These are phyloP conservation scores for Nannobrachium achirus DNA, from an alignment of 2,113 vertebrate genomes.

Conservation along the genomic window DNA sequence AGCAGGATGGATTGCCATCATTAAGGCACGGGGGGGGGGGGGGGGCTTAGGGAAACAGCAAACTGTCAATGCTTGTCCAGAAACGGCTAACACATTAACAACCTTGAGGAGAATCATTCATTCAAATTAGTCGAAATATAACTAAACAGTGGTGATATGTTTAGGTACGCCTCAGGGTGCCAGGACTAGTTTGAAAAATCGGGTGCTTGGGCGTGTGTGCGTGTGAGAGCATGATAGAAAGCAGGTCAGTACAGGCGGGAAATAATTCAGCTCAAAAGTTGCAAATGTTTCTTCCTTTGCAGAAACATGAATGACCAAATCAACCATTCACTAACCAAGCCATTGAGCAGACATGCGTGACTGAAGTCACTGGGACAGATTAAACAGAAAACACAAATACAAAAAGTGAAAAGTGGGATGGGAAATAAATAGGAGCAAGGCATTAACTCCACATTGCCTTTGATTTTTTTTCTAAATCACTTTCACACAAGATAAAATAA, in stretches of 20 bases:
- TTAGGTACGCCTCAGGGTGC: not conserved
- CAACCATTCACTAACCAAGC: slow-evolving; percentile 4
- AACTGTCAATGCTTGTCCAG: slow-evolving; percentile 14
- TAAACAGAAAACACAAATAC: slow-evolving; percentile 22
- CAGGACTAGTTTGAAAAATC: not conserved
- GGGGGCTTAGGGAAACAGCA: slow-evolving; percentile 10
- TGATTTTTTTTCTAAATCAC: too few relatives aligned
- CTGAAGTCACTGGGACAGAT: slow-evolving; percentile 29
- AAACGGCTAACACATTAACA: not conserved
- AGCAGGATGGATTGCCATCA: not conserved
- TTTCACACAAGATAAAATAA: too few relatives aligned
- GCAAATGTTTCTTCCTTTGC: too few relatives aligned
- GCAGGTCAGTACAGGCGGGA: not conserved
- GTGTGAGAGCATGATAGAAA: too few relatives aligned
- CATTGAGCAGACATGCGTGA: slow-evolving; percentile 20
- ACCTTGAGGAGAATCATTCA: slow-evolving; percentile 1
- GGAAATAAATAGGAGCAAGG: slow-evolving; percentile 5
- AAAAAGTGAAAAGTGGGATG: slow-evolving; percentile 44
- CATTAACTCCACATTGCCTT: slow-evolving; percentile 57
- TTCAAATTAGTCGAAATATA: slow-evolving; percentile 14
- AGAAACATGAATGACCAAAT: not conserved
- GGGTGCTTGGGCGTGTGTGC: not conserved
- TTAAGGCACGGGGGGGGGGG: not conserved
- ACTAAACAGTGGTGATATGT: slow-evolving; percentile 1
- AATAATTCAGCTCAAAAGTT: not conserved